These are phyloP conservation scores for Bombus ignitus DNA, from an alignment of 1,140 invertebrate species.

Conservation along the genomic window DNA sequence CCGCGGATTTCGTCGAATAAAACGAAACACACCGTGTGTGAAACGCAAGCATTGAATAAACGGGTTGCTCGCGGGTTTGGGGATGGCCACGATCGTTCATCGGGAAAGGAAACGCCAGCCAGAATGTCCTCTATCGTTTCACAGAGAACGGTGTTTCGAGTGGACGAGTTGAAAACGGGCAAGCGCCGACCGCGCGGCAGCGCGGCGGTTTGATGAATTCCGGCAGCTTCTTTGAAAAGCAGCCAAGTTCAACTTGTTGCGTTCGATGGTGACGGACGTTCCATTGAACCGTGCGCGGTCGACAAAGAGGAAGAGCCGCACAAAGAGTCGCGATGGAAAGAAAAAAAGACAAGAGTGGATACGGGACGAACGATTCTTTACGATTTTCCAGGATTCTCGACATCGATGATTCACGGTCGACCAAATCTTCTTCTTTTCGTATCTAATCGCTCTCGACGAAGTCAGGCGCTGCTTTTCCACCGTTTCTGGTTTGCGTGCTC, in stretches of 20 bases:
- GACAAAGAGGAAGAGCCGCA: not conserved
- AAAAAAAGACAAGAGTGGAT: not conserved
- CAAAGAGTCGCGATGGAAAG: not conserved
- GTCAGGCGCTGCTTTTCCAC: no score
- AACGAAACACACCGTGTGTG: not conserved
- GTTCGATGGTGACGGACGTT: conserved; percentile 59
- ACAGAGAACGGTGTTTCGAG: conserved; percentile 28
- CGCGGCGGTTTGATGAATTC: conserved; percentile 62
- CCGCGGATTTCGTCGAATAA: not conserved
- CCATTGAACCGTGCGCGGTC: conserved; percentile 40
- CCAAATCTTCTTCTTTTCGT: not conserved
- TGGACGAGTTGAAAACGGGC: conserved; percentile 34
- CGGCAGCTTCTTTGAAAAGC: conserved; percentile 70
- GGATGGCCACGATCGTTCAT: not conserved
- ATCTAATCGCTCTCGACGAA: not conserved
- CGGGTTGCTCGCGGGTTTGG: not conserved
- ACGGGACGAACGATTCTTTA: not conserved
- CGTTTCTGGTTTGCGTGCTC: not conserved
- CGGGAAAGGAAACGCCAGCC: not conserved
- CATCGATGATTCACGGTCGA: conserved; percentile 12
- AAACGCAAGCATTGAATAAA: not conserved
- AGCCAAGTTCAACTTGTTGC: conserved; percentile 75
- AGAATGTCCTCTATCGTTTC: not conserved
- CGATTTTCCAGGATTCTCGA: not conserved
- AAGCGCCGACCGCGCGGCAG: not conserved